Evolutionary conservation across 2,113 vertebrate species (phyloP).

Genomic region (Pseudopipra pipra): DNA sequence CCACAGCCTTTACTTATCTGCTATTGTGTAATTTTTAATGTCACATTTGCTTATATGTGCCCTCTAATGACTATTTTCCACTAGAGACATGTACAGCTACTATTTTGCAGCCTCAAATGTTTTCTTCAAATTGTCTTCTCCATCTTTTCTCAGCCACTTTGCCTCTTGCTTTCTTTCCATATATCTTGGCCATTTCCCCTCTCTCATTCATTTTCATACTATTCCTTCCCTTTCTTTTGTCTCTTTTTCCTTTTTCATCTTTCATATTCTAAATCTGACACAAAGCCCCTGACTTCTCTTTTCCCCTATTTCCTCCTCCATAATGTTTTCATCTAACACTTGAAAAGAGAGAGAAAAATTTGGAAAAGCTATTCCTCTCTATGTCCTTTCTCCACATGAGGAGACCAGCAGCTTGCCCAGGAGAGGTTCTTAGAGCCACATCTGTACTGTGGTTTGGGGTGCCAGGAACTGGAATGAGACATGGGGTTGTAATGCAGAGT

Average conservation of each 20-base stretch:
- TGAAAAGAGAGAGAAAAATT: background rate
- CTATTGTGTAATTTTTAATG: constrained; percentile 49
- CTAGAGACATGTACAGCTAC: constrained; percentile 11
- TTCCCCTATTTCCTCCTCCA: background rate
- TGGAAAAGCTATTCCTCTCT: background rate
- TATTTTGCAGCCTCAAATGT: background rate
- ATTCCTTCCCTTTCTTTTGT: constrained; percentile 8
- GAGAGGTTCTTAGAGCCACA: background rate
- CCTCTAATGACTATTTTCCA: constrained; percentile 37
- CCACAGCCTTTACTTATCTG: constrained; percentile 43
- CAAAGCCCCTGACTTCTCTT: background rate
- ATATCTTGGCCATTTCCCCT: constrained; percentile 3
- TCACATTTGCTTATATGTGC: constrained; percentile 32
- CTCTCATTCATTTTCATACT: background rate
- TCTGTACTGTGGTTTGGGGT: background rate
- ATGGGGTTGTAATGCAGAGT: accelerated
- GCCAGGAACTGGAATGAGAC: background rate
- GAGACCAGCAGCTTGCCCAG: background rate
- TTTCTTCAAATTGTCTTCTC: constrained; percentile 25
- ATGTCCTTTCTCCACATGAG: background rate
- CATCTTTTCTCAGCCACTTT: constrained; percentile 1
- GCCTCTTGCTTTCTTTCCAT: background rate
- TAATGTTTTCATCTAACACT: background rate
- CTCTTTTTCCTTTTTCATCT: constrained; percentile 15
- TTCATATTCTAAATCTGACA: background rate